These are phyloP conservation scores for Caranx melampygus DNA, from an alignment of 2,113 vertebrate genomes.

Conservation along the genomic window DNA sequence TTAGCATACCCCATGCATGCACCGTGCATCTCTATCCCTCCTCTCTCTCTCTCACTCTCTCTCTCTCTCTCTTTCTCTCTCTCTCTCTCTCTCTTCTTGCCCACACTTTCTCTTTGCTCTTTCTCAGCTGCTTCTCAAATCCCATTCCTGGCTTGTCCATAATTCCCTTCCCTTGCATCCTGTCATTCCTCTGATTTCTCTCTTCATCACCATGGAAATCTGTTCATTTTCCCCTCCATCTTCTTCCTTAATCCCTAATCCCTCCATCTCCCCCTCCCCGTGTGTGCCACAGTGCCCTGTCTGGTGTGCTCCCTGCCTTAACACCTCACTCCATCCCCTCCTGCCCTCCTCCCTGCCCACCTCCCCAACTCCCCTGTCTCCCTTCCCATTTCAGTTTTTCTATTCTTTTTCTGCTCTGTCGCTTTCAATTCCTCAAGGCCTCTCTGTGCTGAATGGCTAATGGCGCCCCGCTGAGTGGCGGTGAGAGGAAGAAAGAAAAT, in stretches of 20 bases:
- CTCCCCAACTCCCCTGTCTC: conserved; percentile 59
- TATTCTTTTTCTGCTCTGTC: conserved; percentile 84
- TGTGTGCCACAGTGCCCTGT: conserved; percentile 52
- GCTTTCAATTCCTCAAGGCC: conserved; percentile 83
- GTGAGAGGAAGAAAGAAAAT: conserved; percentile 72
- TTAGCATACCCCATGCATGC: conserved; percentile 70
- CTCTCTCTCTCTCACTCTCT: conserved; percentile 26
- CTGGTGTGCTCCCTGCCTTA: conserved; percentile 37
- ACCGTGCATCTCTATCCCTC: conserved; percentile 37
- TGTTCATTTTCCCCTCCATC: conserved; percentile 43
- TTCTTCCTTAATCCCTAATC: conserved; percentile 73
- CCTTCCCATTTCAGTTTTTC: conserved; percentile 66
- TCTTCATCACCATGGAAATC: conserved; percentile 76
- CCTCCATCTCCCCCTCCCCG: conserved; percentile 61
- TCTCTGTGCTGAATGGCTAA: conserved; percentile 82
- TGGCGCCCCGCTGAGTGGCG: conserved; percentile 77
- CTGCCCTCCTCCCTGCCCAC: conserved; percentile 14
- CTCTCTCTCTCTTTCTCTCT: background rate
- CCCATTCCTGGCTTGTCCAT: conserved; percentile 23
- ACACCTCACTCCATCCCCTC: conserved; percentile 60
- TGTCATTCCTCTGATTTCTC: conserved; percentile 58
- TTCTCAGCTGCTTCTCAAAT: conserved; percentile 45
- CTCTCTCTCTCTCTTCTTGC: conserved; percentile 8
- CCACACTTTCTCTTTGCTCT: conserved; percentile 39
- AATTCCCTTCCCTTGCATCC: conserved; percentile 44